Percentiles rank a stretch among this genome's conserved stretches.
Evolutionary conservation across 1,140 invertebrate species (phyloP).

Genomic region (Nebria ingens): DNA sequence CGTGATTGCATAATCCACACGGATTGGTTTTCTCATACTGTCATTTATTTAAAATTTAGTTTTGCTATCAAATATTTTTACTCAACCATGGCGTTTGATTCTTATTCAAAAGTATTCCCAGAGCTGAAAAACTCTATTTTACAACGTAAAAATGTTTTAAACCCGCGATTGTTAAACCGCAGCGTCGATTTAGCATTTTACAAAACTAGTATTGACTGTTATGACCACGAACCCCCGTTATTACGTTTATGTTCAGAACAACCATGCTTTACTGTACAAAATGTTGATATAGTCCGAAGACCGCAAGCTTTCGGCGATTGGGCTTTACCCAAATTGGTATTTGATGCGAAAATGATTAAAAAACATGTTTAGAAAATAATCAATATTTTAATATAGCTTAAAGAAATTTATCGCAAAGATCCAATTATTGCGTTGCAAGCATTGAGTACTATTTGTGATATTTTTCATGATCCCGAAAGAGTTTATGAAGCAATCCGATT

Average conservation of each 20-base stretch:
- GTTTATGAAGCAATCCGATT: slow-evolving; percentile 25
- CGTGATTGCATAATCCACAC: too few relatives aligned
- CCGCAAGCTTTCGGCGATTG: slow-evolving; percentile 24
- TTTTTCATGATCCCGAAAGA: slow-evolving; percentile 26
- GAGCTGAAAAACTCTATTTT: slow-evolving; percentile 1
- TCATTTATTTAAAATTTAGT: too few relatives aligned
- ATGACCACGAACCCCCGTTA: slow-evolving; percentile 23
- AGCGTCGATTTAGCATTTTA: slow-evolving; percentile 18
- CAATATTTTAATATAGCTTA: slow-evolving; percentile 18
- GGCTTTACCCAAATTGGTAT: slow-evolving; percentile 30
- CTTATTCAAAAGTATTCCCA: too few relatives aligned
- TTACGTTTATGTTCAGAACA: slow-evolving; percentile 27
- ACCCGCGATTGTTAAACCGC: not conserved
- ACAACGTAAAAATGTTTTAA: not conserved
- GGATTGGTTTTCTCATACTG: too few relatives aligned
- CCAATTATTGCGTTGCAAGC: slow-evolving; percentile 22
- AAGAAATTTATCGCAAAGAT: slow-evolving; percentile 25
- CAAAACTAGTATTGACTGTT: slow-evolving; percentile 18
- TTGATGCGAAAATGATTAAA: not conserved
- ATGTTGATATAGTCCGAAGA: slow-evolving; percentile 25
- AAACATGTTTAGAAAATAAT: not conserved
- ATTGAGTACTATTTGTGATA: slow-evolving; percentile 24
- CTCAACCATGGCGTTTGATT: too few relatives aligned
- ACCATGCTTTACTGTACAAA: slow-evolving; percentile 24
- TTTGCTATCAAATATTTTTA: too few relatives aligned